Percentiles rank a stretch among this genome's conserved stretches.
Evolutionary conservation across 2,888 invertebrate genomes (phyloP).

Genomic region (Phyllotreta striolata): DNA sequence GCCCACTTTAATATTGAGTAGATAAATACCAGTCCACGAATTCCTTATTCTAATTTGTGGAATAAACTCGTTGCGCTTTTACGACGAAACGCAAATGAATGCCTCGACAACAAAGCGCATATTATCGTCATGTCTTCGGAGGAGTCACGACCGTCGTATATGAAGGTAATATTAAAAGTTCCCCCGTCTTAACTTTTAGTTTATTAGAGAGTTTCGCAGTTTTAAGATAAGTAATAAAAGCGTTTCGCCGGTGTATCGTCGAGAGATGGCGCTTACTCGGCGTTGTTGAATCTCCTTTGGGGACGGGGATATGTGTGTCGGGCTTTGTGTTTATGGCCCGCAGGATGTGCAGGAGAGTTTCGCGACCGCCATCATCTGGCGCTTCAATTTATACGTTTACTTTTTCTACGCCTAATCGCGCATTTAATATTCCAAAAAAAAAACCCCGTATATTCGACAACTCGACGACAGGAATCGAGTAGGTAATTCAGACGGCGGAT

Average conservation of each 20-base stretch:
- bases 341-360: not conserved
- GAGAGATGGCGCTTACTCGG: conserved; percentile 2
- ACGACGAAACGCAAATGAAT: not conserved
- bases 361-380: too few species aligned
- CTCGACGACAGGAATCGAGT: too few species aligned
- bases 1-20: too few species aligned
- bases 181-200: conserved; percentile 4
- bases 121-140: not conserved
- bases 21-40: too few species aligned
- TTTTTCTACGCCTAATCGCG: too few species aligned
- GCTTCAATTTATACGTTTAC: too few species aligned
- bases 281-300: conserved; percentile 5
- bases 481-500: not conserved
- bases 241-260: not conserved
- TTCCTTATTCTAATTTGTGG: too few species aligned
- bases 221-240: conserved; percentile 11
- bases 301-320: not conserved
- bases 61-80: conserved; percentile 1
- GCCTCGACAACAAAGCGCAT: conserved; percentile 2
- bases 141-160: conserved; percentile 1
- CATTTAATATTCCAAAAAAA: too few species aligned
- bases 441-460: too few species aligned
- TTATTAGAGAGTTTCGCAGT: conserved; percentile 9
- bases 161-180: conserved; percentile 8
- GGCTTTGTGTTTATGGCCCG: not conserved